A percentile compares a stretch with the other conserved stretches of the same genome.
phyloP scores from a whole-genome alignment of 2,888 invertebrate genomes.

The Hymenopus coronatus region DNA sequence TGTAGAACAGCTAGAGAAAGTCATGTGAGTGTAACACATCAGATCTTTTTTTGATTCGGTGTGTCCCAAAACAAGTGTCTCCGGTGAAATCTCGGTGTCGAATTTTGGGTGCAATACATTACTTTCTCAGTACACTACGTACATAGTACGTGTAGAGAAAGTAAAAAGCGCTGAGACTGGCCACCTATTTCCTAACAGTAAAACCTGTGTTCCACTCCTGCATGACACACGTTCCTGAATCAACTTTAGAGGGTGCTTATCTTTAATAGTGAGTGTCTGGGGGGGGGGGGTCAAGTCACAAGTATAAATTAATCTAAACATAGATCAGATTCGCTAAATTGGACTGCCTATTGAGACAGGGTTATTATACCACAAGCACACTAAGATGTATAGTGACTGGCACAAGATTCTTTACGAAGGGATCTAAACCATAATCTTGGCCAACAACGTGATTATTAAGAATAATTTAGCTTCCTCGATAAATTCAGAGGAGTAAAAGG shows the following conservation, averaged over 20 bases:
- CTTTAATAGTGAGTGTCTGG: neutral
- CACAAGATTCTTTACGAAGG: too few species aligned
- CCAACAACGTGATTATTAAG: conserved; percentile 5
- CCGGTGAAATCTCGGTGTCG: too few species aligned
- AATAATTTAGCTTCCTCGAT: conserved; percentile 7
- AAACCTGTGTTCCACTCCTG: neutral
- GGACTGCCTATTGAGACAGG: neutral
- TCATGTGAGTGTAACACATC: too few species aligned
- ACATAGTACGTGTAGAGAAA: too few species aligned
- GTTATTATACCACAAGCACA: neutral
- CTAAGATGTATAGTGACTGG: neutral
- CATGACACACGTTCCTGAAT: neutral
- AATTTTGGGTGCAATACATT: too few species aligned
- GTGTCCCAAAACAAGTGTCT: too few species aligned
- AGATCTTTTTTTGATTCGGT: too few species aligned
- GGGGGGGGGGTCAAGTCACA: neutral
- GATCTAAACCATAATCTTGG: neutral
- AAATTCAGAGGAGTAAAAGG: conserved; percentile 5
- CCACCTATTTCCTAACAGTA: neutral
- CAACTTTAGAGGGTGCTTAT: neutral
- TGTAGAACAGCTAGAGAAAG: too few species aligned
- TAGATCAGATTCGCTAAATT: neutral
- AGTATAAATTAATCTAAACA: neutral
- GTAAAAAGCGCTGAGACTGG: too few species aligned
- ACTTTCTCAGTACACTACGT: too few species aligned